These are phyloP conservation scores for Drosophila serrata DNA, from an alignment of 1,140 invertebrate genomes.

Conservation along the genomic window DNA sequence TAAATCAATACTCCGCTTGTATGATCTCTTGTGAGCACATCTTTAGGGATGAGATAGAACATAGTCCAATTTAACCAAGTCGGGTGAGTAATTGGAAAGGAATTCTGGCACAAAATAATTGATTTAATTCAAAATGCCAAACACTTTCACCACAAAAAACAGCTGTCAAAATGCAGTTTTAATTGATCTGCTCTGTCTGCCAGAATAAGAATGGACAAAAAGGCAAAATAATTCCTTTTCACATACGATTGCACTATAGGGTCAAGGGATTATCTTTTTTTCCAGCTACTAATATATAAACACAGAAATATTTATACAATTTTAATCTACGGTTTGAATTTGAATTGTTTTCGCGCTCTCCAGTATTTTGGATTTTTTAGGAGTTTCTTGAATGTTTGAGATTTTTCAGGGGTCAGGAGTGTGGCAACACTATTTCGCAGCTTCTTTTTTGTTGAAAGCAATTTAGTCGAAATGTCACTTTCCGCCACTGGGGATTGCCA, in stretches of 20 bases:
- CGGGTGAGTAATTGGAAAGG: neutral
- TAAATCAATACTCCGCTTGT: no score
- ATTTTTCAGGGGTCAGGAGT: neutral
- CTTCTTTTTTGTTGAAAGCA: conserved; percentile 4
- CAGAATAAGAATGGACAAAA: no score
- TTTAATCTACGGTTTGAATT: neutral
- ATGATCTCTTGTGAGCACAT: no score
- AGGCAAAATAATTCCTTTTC: neutral
- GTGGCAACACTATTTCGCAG: neutral
- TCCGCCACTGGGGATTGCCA: conserved; percentile 39
- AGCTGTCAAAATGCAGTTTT: neutral
- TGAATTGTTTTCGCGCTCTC: neutral
- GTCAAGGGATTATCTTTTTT: no score
- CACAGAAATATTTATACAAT: neutral
- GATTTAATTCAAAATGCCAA: neutral
- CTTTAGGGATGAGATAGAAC: no score
- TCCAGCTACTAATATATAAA: no score
- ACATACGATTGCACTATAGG: neutral
- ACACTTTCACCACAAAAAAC: neutral
- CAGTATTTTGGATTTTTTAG: neutral
- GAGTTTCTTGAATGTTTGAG: neutral
- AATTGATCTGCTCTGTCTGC: no score
- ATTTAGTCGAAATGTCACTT: conserved; percentile 46
- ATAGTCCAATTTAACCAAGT: neutral
- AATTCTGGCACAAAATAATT: neutral